Evolutionary conservation across 2,888 invertebrate genomes (phyloP), one percentile per base, ranked within the genome.

Genomic region (Ornithoptera alexandrae): DNA sequence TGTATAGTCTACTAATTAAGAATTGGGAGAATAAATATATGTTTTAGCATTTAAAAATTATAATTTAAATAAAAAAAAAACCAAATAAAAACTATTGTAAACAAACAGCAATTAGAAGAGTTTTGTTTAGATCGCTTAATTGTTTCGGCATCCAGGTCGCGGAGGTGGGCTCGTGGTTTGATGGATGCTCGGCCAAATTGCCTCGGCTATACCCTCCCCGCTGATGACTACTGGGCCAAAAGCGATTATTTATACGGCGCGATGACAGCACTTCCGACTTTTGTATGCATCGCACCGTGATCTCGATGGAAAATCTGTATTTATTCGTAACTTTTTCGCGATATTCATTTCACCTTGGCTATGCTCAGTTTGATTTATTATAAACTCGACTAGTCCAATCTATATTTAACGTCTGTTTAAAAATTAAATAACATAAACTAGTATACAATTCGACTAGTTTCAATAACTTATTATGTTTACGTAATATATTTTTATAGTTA

Each of bases 181-280:
- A 90, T 87, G 86, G 89, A 90, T 88, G 90, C 85, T 83, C 83
- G 81, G 79, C 86, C 84, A 88, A 89, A 88, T 88, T 87, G 87
- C 85, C 81, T 78, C 80, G 71, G 72, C 77, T 78, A 77, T 78
- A 76, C 77, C 75, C 46, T 15, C 72, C 75, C 72, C 72, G 67
- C 84, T 89, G 89, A 89, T 87, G 88, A 88, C 84, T 80, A 75
- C 78, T 81, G 62, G 83, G 84, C 81, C 82, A 83, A 84, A 85
- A 86, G 86, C 79, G 84, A 88, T 88, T 88, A 90, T 90, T 90
- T 89, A 90, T 87, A 84, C 66, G 77, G 74, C 68, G 81, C 77
- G 90, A 84, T 85, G 91, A 91, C 90, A 91, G 85, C 84, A 79
- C 82, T 90, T 91, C 90, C 91, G 89, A 86, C 84, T 83, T 81